phyloP scores from a whole-genome alignment of 2,113 vertebrate species.

The Charadrius vociferus region DNA sequence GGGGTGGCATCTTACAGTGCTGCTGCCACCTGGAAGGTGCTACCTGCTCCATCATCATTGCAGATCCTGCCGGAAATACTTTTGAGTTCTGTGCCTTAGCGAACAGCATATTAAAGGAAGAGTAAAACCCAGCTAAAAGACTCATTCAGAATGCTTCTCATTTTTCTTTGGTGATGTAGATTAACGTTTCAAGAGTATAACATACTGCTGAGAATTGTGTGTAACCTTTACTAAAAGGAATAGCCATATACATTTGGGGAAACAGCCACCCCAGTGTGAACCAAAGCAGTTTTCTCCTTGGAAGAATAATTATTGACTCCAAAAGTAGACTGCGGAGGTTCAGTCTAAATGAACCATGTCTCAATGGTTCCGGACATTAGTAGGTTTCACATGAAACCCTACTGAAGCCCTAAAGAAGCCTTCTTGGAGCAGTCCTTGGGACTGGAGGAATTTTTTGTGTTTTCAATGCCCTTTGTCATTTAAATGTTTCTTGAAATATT shows the following conservation, averaged over 20 bases:
- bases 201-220: neutral
- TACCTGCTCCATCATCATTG: neutral
- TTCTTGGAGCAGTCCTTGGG: neutral
- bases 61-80: neutral
- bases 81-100: neutral
- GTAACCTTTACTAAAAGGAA: neutral
- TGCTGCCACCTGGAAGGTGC: neutral
- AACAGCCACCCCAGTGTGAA: accelerated
- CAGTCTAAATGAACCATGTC: too few relatives aligned
- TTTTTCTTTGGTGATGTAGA: neutral
- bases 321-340: neutral
- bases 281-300: neutral
- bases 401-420: neutral
- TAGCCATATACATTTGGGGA: neutral
- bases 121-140: neutral
- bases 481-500: neutral
- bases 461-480: neutral
- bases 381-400: neutral
- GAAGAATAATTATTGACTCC: neutral
- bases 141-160: neutral
- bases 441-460: neutral
- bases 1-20: neutral
- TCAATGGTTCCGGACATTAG: neutral
- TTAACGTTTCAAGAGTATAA: neutral
- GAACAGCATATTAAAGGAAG: neutral